A percentile compares a stretch with the other conserved stretches of the same genome.
These are phyloP conservation scores for Labia minor DNA, from an alignment of 2,888 invertebrate genomes.

Conservation along the genomic window DNA sequence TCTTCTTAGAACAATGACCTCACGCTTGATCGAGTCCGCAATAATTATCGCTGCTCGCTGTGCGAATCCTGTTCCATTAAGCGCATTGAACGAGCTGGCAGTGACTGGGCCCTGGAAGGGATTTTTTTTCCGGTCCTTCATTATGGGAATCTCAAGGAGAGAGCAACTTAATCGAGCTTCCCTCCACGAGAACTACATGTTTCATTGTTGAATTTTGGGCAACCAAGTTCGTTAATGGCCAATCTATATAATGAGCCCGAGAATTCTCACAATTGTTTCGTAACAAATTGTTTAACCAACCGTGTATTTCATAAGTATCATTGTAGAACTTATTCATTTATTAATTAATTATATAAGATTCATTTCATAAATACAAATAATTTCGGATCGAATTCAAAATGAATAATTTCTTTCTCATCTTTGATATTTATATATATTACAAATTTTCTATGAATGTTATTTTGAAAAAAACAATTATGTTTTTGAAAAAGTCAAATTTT, in stretches of 20 bases:
- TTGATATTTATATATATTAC: too few species aligned
- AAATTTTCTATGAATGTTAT: too few species aligned
- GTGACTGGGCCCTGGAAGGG: neutral
- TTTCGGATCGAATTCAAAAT: too few species aligned
- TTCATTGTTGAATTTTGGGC: neutral
- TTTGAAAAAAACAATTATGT: too few species aligned
- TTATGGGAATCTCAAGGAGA: neutral
- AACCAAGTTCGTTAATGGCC: constrained; percentile 1
- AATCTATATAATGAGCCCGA: neutral
- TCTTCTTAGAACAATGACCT: neutral
- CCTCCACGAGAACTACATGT: neutral
- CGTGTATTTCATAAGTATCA: neutral
- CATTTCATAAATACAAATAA: too few species aligned
- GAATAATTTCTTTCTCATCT: too few species aligned
- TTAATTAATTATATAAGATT: too few species aligned
- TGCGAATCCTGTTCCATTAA: constrained; percentile 13
- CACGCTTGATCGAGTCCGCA: constrained; percentile 8
- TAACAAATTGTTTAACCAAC: neutral
- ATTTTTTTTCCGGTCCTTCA: neutral
- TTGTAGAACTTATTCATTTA: too few species aligned
- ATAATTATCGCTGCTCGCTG: neutral
- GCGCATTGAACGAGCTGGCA: neutral
- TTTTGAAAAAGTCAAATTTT: too few species aligned
- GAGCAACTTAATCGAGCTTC: neutral
- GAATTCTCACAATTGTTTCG: neutral